phyloP scores from a whole-genome alignment of 2,888 invertebrate genomes.

The Phyllotreta striolata region DNA sequence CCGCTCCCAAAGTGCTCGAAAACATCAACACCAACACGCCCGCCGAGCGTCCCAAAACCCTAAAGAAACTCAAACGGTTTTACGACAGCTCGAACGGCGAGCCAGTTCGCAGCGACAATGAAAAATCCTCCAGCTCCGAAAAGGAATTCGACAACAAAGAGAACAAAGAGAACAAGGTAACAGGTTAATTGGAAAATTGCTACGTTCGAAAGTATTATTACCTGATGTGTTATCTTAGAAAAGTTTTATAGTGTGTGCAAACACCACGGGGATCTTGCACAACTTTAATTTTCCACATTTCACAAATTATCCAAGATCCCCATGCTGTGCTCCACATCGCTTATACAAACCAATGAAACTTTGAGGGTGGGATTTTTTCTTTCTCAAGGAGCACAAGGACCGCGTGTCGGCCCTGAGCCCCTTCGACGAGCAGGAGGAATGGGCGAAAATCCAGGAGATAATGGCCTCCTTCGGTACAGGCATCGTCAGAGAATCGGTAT shows the following conservation, averaged over 20 bases:
- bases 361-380: neutral
- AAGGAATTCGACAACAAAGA: slow-evolving; percentile 62
- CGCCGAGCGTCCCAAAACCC: slow-evolving; percentile 76
- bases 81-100: slow-evolving; percentile 66
- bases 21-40: slow-evolving; percentile 66
- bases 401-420: slow-evolving; percentile 78
- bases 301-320: too few relatives aligned
- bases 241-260: too few relatives aligned
- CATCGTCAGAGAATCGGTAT: slow-evolving; percentile 78
- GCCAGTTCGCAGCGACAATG: slow-evolving; percentile 52
- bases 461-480: slow-evolving; percentile 93
- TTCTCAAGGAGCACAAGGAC: slow-evolving; percentile 59
- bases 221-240: too few relatives aligned
- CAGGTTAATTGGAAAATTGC: neutral
- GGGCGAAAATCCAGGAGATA: slow-evolving; percentile 95
- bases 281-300: too few relatives aligned
- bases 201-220: too few relatives aligned
- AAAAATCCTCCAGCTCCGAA: slow-evolving; percentile 59
- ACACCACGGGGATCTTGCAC: too few relatives aligned
- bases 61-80: slow-evolving; percentile 77
- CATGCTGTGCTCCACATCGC: too few relatives aligned
- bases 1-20: slow-evolving; percentile 68
- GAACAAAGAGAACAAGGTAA: slow-evolving; percentile 30
- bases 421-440: slow-evolving; percentile 94
- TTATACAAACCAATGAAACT: too few relatives aligned